Evolutionary conservation across 2,888 invertebrate species (phyloP).

Genomic region (Palloptera scutellata): DNA sequence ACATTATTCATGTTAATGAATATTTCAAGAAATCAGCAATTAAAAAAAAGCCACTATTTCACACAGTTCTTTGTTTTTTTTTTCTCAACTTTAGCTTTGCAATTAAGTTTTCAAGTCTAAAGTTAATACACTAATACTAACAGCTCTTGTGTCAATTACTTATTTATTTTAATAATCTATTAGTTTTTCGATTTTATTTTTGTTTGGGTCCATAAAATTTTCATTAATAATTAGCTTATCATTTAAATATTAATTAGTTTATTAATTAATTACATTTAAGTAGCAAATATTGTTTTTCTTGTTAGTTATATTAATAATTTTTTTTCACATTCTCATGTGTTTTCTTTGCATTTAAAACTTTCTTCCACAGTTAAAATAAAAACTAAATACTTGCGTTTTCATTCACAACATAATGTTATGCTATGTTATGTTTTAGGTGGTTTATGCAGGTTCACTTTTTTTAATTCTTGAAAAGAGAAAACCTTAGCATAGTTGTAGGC

Average conservation of each 20-base stretch:
- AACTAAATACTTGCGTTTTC: background rate
- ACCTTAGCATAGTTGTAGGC: conserved; percentile 30
- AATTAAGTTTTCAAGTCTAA: background rate
- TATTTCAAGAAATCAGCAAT: conserved; percentile 26
- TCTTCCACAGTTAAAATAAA: conserved; percentile 9
- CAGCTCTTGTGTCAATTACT: conserved; percentile 27
- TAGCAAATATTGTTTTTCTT: conserved; percentile 8
- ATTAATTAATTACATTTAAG: conserved; percentile 8
- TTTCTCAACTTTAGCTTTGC: too few species aligned
- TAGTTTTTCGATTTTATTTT: conserved; percentile 27
- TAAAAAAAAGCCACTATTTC: conserved; percentile 13
- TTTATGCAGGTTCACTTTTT: conserved; percentile 7
- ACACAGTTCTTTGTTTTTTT: background rate
- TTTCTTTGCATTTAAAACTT: conserved; percentile 3
- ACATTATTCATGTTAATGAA: too few species aligned
- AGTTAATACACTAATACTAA: conserved; percentile 21
- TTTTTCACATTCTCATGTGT: background rate
- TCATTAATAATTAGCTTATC: background rate
- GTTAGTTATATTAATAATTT: conserved; percentile 3
- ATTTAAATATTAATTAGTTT: conserved; percentile 2
- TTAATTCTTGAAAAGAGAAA: background rate
- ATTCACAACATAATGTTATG: too few species aligned
- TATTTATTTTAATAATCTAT: conserved; percentile 32
- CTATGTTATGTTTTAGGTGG: conserved; percentile 23
- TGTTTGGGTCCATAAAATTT: conserved; percentile 16